A percentile compares a stretch with the other conserved stretches of the same genome.
Evolutionary conservation across 2,113 vertebrate species (phyloP).

Genomic region (Chaetorhynchus papuensis): DNA sequence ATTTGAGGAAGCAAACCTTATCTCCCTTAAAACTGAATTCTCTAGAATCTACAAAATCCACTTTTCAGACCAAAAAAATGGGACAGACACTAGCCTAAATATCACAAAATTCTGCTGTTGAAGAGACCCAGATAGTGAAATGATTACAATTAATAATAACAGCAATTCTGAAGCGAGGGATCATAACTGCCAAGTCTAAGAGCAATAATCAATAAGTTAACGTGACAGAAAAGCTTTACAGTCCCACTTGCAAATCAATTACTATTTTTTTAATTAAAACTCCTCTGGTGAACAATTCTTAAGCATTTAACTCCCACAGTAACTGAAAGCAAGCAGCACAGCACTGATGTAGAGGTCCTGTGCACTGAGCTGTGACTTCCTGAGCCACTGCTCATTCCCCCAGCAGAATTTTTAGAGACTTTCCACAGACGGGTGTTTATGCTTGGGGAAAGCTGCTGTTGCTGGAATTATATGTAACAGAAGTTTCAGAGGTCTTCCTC

Average conservation of each 20-base stretch:
- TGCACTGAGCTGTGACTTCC: neutral
- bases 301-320: neutral
- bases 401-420: neutral
- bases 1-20: neutral
- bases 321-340: neutral
- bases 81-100: neutral
- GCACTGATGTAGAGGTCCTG: neutral
- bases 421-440: neutral
- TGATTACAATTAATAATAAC: neutral
- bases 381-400: neutral
- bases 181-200: neutral
- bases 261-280: neutral
- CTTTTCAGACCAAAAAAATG: neutral
- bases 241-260: neutral
- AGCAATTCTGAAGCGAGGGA: neutral
- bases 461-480: neutral
- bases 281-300: neutral
- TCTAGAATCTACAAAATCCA: neutral
- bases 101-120: neutral
- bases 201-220: neutral
- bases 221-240: neutral
- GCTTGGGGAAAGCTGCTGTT: neutral
- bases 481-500: neutral
- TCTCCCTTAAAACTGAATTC: neutral
- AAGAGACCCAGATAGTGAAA: neutral